Evolutionary conservation across 1,140 invertebrate species (phyloP).

Genomic region (Helicoverpa armigera): DNA sequence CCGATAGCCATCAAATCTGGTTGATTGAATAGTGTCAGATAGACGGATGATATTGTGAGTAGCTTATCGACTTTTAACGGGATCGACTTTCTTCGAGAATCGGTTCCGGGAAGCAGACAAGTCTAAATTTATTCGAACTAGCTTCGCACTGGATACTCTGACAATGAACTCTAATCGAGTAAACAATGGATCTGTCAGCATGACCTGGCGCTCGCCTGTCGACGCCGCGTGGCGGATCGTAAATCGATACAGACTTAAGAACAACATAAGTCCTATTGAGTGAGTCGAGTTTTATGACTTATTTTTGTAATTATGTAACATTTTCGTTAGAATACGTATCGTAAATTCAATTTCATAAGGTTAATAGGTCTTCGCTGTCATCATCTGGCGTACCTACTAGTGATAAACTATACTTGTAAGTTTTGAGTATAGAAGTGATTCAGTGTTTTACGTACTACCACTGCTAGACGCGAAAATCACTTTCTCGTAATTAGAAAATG

Average conservation of each 20-base stretch:
- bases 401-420: neutral
- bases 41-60: constrained; percentile 43
- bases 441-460: neutral
- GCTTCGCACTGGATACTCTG: constrained; percentile 80
- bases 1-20: constrained; percentile 41
- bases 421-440: constrained; percentile 13
- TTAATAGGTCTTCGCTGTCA: too few relatives aligned
- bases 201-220: constrained; percentile 80
- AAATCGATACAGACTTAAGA: constrained; percentile 79
- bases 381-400: too few relatives aligned
- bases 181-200: constrained; percentile 81
- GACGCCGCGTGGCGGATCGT: constrained; percentile 73
- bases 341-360: too few relatives aligned
- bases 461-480: neutral
- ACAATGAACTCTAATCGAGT: constrained; percentile 84
- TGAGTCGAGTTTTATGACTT: constrained; percentile 74
- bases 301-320: constrained; percentile 70
- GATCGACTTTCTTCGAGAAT: constrained; percentile 58
- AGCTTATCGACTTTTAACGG: constrained; percentile 25
- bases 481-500: neutral
- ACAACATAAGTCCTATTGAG: constrained; percentile 80
- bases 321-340: constrained; percentile 26
- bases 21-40: constrained; percentile 34
- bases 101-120: constrained; percentile 72
- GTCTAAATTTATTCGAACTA: constrained; percentile 83